Evolutionary conservation across 2,797 vertebrate genomes (phyloP), one percentile per base, ranked within the genome.

Genomic region (Falco concolor): DNA sequence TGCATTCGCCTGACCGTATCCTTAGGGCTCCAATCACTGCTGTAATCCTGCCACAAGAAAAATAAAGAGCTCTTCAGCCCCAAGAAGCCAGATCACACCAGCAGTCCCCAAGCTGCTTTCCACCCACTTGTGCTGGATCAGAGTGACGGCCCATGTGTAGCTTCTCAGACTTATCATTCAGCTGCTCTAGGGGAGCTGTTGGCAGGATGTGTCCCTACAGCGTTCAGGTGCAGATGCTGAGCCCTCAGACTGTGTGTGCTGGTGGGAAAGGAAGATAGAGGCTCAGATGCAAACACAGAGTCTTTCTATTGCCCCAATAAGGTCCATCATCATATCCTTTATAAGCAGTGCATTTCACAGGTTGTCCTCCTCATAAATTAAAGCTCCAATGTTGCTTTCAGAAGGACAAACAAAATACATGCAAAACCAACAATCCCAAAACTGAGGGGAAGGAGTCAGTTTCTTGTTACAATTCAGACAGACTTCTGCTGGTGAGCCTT

Each of bases 1-100:
- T 98, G 98, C 97, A 99, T 98, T 84, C 99, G 98, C 52, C 96
- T 98, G 76, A 99, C 97, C 1, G 98, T 99, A 74, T 99, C 99
- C 91, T 98, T 98, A 19, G 98, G 98, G 23, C 98, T 98, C 99
- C 99, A 99, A 72, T 99, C 99, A 84, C 98, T 98, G 76, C 97
- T 97, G 75, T 98, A 98, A 97, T 99, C 99, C 99, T 99, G 96
- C 36, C 96, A 97, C 73, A 88, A 77, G 49, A 95, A n/a, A 89
- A 75, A 87, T 4, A 90, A 90, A 75, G 34, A 74, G 52, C 18
- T 80, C 52, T 83, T 95, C 63, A 95, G 50, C 42, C 14, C 81
- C 25, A 45, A 20, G 32, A 61, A 12, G 53, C 34, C 24, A 52
- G 32, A 74, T 63, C 18, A 67, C 3, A 3, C 23, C 57, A 90